Base-by-base conservation (phyloP, 1,140 invertebrate genomes). In the Nephila pilipes region DNA sequence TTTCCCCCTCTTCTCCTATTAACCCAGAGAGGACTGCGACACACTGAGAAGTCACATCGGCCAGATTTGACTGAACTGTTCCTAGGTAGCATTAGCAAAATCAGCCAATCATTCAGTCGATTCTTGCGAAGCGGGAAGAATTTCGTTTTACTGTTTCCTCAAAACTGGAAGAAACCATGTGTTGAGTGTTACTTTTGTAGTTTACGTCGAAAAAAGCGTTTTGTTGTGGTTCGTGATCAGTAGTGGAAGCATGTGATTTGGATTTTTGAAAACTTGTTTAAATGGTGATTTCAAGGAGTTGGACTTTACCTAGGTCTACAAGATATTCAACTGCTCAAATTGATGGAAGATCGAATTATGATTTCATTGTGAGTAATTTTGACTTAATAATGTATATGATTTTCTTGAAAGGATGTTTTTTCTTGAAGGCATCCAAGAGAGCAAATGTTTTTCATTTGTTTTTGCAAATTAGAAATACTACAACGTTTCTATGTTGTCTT, bases 281-380 rank as follows among this genome's bases (percentile, higher is more conserved):
- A 92, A 92, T 92, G 90, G 80, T 92, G 22, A 36, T 92, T 36
- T 69, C 90, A 20, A 92, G 38, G 60, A 92, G 90, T 75, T 92
- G 90, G 90, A 92, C 6, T 69, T 69, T 92, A 55, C 90, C 90
- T 55, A 36, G 58, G 69, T 69, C 69, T 63, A 85, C 38, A 3
- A 25, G 54, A 14, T 12, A 36, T 14, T 22, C 32, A 18, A 69
- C 38, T 36, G 54, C 20, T 2, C 85, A 60, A 60, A 29, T 85
- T 1, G 90, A 92, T 75, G 90, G 90, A 20, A 54, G 90, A 20
- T 58, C 58, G 5, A 85, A 85, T 57, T 80, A 46, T 55, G 90
- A 92, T 92, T 92, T 92, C n/a, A 92, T 92, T 58, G 90, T 92
- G 55, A 92, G 90, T 92, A 65, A 87, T 57, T 65, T 57, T 54